Evolutionary conservation across 2,113 vertebrate genomes (phyloP).

Genomic region (Chaetodon trifascialis): DNA sequence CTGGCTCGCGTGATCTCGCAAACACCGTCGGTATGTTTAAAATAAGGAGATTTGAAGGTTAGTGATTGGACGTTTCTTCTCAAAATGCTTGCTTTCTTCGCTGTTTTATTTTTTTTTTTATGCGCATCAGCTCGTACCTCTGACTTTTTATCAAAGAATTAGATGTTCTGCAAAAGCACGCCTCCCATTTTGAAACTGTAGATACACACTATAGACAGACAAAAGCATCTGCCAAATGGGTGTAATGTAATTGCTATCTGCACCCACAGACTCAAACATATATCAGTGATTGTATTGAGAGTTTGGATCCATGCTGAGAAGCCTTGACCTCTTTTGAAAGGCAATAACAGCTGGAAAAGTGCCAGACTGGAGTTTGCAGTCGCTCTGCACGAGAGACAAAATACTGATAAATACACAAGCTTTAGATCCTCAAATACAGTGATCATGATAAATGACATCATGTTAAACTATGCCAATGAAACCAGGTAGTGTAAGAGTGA

Average conservation of each 20-base stretch:
- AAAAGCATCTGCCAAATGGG: not conserved
- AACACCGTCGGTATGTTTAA: no score
- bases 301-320: slow-evolving; percentile 21
- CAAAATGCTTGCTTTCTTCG: no score
- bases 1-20: no score
- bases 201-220: not conserved
- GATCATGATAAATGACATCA: slow-evolving; percentile 25
- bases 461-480: slow-evolving; percentile 12
- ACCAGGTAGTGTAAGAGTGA: slow-evolving; percentile 8
- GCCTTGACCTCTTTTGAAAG: slow-evolving; percentile 19
- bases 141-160: not conserved
- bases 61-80: no score
- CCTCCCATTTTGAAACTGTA: not conserved
- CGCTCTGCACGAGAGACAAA: not conserved
- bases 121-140: not conserved
- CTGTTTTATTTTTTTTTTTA: not conserved
- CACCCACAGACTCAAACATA: slow-evolving; percentile 2
- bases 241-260: slow-evolving; percentile 1
- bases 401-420: slow-evolving; percentile 8
- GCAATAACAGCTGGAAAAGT: slow-evolving; percentile 10
- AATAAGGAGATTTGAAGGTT: no score
- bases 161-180: not conserved
- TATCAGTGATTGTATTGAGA: slow-evolving; percentile 30
- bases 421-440: slow-evolving; percentile 37
- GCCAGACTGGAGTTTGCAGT: not conserved